Evolutionary conservation across 2,888 invertebrate genomes (phyloP), one percentile per base, ranked within the genome.

Genomic region (Lissonota sp.): DNA sequence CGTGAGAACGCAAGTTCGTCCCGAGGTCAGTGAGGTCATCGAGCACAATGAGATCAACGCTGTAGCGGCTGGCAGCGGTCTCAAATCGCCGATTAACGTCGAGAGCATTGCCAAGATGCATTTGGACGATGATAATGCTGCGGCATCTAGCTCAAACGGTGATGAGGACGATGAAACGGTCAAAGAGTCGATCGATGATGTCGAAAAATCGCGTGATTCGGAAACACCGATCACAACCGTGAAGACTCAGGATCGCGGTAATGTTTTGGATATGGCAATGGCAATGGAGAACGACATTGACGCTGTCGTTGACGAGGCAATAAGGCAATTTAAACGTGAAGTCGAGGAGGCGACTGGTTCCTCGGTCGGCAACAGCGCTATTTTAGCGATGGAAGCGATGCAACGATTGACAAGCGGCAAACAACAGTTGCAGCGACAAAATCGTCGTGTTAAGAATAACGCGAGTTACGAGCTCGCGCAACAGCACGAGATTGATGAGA

Each of bases 391-490:
- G 76, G 87, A 86, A 40, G 72, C 82, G 69, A 75, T 85, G 70
- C 87, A 83, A 16, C 83, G 83, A 8, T 83, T 86, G 5, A 62
- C 62, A 3, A 71, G 67, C 26, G 80, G 60, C 12, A 80, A 83
- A 46, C 57, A 78, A n/a, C 79, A 84, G 8, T 84, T 26, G 26
- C 26, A 26, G 44, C 77, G 77, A 7, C 53, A 78, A 5, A 79
- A 49, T 44, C 72, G 87, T 55, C 84, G 84, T n/a, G 88, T 90
- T 26, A 90, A 90, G 80, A 92, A 92, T 70, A 92, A 91, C 79
- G 92, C 92, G 0, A 92, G 92, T 60, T 92, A 92, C 86, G 92
- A 92, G 69, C 78, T 92, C 5, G 92, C 92, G 0, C 92, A 92
- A 64, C 91, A 92, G 62, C 88, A 80, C 78, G 88, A 87, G 58